Base-by-base conservation (phyloP, 2,888 invertebrate species). In the Amiota communis region DNA sequence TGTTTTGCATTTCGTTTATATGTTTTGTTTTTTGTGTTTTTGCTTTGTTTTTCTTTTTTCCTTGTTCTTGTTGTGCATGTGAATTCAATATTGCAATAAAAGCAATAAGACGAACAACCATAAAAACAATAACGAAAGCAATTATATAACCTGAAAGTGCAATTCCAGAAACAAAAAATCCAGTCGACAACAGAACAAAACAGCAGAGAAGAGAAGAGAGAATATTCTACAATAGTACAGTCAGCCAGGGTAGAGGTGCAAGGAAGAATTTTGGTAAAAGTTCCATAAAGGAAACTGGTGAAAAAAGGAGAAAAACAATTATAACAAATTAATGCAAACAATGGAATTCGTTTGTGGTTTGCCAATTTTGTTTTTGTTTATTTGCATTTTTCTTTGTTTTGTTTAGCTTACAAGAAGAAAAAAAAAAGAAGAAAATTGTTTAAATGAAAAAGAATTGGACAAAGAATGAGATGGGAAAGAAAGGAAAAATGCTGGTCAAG, bases 291-390 rank as follows among this genome's bases (percentile, higher is more conserved):
- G 3, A 49, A 67, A 49, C 23, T 13, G 13, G 8, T 23, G 13
- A 68, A 23, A 51, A 67, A 17, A 15, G 23, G 23, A 13, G 48
- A 51, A 68, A 68, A 81, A 79, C 82, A 80, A 80, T 82, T 79
- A 79, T 79, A 81, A 77, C 81, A 83, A 84, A 81, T 83, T 82
- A 83, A 84, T 84, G 78, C 82, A 79, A 76, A 75, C 77, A 78
- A 78, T 73, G 78, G 76, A 78, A 72, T 72, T 74, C 74, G 72
- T 76, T 78, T 70, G 72, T 72, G 73, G 72, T 53, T 72, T 6
- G 51, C 48, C 8, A 11, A 36, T 36, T 36, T 36, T 36, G 36
- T 36, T 36, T 6, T 36, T 36, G 36, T 36, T 36, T 36, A 36
- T 68, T 53, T 51, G 20, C 53, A 53, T 23, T 68, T 23, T 17